These are phyloP conservation scores for Crepidodera aurea DNA, from an alignment of 2,888 invertebrate genomes.

Conservation along the genomic window DNA sequence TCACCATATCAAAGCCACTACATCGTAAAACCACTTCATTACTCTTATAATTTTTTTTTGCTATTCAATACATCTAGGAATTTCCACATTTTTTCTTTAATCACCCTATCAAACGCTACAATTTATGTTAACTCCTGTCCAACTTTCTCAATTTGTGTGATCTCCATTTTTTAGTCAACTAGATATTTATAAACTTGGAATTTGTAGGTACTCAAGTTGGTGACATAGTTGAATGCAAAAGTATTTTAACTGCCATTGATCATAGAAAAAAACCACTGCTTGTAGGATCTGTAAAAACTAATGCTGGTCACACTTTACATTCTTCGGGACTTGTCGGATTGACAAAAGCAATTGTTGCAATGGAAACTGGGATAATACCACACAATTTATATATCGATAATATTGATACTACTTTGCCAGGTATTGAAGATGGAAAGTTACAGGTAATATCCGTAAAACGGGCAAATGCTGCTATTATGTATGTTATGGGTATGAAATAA, in stretches of 20 bases:
- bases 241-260: constrained; percentile 9
- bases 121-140: too few species aligned
- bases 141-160: too few species aligned
- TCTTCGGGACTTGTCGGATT: constrained; percentile 65
- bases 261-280: constrained; percentile 65
- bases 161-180: too few species aligned
- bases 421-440: constrained; percentile 64
- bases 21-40: too few species aligned
- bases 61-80: too few species aligned
- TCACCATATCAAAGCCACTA: too few species aligned
- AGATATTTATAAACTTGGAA: too few species aligned
- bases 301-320: constrained; percentile 62
- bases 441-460: constrained; percentile 51
- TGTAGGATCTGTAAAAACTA: constrained; percentile 65
- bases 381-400: constrained; percentile 74
- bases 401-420: constrained; percentile 65
- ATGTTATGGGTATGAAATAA: too few species aligned
- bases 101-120: too few species aligned
- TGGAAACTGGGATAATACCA: constrained; percentile 73
- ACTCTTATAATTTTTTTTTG: too few species aligned
- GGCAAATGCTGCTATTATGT: too few species aligned
- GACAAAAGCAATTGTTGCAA: constrained; percentile 71
- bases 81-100: too few species aligned
- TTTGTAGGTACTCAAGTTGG: constrained; percentile 56
- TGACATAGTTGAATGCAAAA: constrained; percentile 42